These are phyloP conservation scores for Anoplolepis gracilipes DNA, from an alignment of 1,140 invertebrate species.

Conservation along the genomic window DNA sequence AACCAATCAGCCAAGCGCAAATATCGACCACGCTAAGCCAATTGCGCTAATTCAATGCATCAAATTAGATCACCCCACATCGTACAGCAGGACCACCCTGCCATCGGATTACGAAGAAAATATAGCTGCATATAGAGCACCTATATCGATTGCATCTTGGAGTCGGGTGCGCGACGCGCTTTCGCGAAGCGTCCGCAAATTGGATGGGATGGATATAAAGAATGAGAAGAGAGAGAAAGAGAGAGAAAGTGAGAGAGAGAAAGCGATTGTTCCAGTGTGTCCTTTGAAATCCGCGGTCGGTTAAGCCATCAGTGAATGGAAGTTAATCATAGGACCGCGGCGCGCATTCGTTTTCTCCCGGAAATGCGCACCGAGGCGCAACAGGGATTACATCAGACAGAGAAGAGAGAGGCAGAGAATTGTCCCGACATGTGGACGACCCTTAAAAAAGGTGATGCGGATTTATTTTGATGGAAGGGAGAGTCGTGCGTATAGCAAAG, in stretches of 20 bases:
- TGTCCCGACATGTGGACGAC: conserved; percentile 62
- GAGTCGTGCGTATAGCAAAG: not conserved
- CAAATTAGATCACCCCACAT: conserved; percentile 46
- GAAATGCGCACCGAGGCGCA: conserved; percentile 57
- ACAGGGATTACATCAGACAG: conserved; percentile 67
- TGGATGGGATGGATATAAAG: conserved; percentile 64
- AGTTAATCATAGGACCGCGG: conserved; percentile 79
- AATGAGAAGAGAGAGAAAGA: conserved; percentile 34
- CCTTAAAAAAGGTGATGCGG: conserved; percentile 70
- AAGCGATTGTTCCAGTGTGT: conserved; percentile 66
- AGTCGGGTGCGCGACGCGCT: conserved; percentile 7
- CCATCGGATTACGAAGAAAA: conserved; percentile 56
- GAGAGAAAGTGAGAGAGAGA: conserved; percentile 62
- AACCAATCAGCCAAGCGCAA: conserved; percentile 50
- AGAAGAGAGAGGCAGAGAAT: conserved; percentile 20
- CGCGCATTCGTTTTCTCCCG: conserved; percentile 68
- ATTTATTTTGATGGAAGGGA: conserved; percentile 75
- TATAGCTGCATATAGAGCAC: conserved; percentile 46
- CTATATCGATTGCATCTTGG: conserved; percentile 58
- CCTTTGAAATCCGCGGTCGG: conserved; percentile 73
- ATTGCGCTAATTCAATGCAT: conserved; percentile 58
- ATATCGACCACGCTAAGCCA: conserved; percentile 53
- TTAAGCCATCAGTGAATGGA: conserved; percentile 79
- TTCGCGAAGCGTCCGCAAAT: conserved; percentile 71
- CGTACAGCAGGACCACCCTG: not conserved